Base-by-base conservation (phyloP, 2,888 invertebrate genomes). In the Gymnosoma rotundatum region DNA sequence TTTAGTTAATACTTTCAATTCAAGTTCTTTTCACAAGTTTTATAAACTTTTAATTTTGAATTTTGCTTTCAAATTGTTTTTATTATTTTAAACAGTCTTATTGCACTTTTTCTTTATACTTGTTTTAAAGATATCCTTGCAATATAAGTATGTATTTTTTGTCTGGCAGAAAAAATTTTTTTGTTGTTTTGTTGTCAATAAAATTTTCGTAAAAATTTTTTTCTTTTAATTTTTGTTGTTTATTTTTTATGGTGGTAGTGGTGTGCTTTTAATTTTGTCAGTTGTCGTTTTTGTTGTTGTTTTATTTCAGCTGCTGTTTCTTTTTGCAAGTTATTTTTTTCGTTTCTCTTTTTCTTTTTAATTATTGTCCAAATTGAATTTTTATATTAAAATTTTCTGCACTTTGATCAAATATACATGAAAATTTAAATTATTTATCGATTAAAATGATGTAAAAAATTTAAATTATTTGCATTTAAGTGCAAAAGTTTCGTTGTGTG, bases 361-460 rank as follows among this genome's bases (percentile, higher is more conserved):
- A 45, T 45, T 52, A 38, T 60, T 60, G 72, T 76, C 42, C 54
- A 63, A 76, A 70, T 56, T 14, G 18, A 7, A 78, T 58, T 76
- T 81, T 76, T 42, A 66, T 74, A 74, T 78, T 74, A 78, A 69
- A 81, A 70, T 72, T 74, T 67, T 60, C 73, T 60, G 69, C 63
- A 81, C 74, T 81, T 80, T 64, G 78, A 78, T 84, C 83, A 81
- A 74, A 70, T 75, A 78, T 74, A 81, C 81, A 78, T 78, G 69
- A 70, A 81, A 74, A 74, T 84, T 78, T 74, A 69, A 50, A 69
- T 50, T n/a, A 32, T 67, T 67, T 66, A 45, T 38, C 21, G n/a
- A 21, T 32, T 36, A 52, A 14, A 56, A 69, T 75, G 64, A 58
- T 69, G 36, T 69, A 83, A 64, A 70, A 63, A 66, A 60, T 48